Evolutionary conservation across 2,113 vertebrate genomes (phyloP).

Genomic region (Chionodraco myersi): DNA sequence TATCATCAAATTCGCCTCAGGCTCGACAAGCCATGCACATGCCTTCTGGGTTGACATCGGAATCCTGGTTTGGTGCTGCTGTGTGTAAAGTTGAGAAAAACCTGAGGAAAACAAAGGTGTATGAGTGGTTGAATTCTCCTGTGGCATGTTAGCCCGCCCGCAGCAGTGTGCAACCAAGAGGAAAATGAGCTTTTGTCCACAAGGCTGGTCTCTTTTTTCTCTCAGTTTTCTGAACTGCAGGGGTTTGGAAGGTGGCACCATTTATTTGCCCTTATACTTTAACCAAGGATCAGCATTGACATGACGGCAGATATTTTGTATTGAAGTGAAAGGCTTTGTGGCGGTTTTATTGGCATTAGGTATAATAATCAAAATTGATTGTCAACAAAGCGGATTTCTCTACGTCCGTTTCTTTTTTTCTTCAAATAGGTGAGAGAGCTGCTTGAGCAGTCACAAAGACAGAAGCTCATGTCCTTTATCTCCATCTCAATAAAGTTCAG

Average conservation of each 20-base stretch:
- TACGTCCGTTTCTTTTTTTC: background rate
- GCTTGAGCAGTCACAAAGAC: slow-evolving; percentile 63
- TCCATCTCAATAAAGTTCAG: slow-evolving; percentile 77
- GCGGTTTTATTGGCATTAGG: slow-evolving; percentile 11
- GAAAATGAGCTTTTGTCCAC: slow-evolving; percentile 83
- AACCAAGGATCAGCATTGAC: slow-evolving; percentile 62
- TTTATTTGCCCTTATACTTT: slow-evolving; percentile 56
- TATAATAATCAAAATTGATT: slow-evolving; percentile 36
- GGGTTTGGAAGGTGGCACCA: slow-evolving; percentile 69
- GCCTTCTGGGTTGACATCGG: slow-evolving; percentile 64
- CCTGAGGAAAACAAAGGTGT: slow-evolving; percentile 78
- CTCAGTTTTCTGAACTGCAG: slow-evolving; percentile 65
- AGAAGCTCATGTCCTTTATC: slow-evolving; percentile 70
- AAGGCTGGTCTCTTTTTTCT: slow-evolving; percentile 68
- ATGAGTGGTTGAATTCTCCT: slow-evolving; percentile 78
- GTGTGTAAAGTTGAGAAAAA: slow-evolving; percentile 80
- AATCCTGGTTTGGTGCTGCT: slow-evolving; percentile 55
- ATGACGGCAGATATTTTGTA: slow-evolving; percentile 36
- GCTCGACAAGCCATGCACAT: slow-evolving; percentile 54
- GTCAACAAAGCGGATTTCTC: slow-evolving; percentile 1
- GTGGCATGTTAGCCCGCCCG: slow-evolving; percentile 78
- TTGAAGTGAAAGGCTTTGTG: slow-evolving; percentile 24
- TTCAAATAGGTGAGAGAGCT: slow-evolving; percentile 18
- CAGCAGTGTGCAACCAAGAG: slow-evolving; percentile 82
- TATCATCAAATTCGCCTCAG: slow-evolving; percentile 38